These are phyloP conservation scores for Spisula subtruncata DNA, from an alignment of 2,888 invertebrate species.

Conservation along the genomic window DNA sequence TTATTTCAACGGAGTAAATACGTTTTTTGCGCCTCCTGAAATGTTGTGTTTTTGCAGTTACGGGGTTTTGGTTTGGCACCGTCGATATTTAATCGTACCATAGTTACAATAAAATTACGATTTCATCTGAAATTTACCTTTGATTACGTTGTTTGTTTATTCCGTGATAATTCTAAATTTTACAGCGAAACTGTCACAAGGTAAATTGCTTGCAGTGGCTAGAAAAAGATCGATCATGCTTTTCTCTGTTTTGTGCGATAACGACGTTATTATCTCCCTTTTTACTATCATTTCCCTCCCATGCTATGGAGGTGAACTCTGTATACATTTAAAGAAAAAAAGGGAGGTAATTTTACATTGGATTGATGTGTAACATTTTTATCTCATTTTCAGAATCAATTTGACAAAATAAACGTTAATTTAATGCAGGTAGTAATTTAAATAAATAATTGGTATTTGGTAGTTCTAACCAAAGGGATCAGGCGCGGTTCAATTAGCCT, in stretches of 20 bases:
- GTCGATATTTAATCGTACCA: no score
- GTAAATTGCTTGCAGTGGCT: background rate
- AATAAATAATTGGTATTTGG: background rate
- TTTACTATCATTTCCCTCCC: no score
- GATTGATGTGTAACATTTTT: constrained; percentile 1
- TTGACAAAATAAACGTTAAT: constrained; percentile 7
- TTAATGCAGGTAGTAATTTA: background rate
- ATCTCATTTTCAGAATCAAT: constrained; percentile 9
- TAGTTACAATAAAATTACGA: no score
- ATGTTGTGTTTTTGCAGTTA: no score
- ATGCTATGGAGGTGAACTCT: no score
- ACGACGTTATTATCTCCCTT: background rate
- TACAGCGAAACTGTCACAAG: background rate
- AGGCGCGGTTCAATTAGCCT: no score
- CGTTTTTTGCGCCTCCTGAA: no score
- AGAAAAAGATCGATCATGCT: background rate
- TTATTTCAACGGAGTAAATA: no score
- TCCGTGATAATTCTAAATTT: background rate
- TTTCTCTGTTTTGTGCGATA: background rate
- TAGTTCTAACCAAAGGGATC: background rate
- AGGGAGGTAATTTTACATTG: no score
- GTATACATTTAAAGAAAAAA: no score
- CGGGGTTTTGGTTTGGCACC: no score
- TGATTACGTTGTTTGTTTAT: background rate
- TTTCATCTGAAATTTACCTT: background rate